Evolutionary conservation across 2,888 invertebrate genomes (phyloP), one percentile per base, ranked within the genome.

Genomic region (Macrophya alboannulata): DNA sequence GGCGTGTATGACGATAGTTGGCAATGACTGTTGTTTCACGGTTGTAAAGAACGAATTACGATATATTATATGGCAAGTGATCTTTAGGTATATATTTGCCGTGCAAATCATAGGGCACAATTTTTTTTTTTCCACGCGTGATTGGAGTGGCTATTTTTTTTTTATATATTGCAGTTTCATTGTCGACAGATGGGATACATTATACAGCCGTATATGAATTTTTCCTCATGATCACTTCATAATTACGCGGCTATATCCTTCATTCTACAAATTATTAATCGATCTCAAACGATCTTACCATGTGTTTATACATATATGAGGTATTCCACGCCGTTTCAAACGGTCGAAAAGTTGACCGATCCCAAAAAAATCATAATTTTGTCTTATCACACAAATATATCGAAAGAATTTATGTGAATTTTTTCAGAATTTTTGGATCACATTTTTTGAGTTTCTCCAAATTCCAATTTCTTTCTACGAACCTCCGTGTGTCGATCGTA

Each of bases 1-100:
- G 68, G 37, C 17, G 17, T 68, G 68, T 37, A 62, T 8, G 43
- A 62, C n/a, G 21, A 81, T 40, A 15, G 8, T 59, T 43, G n/a
- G 9, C n/a, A 81, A 43, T 79, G 40, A 40, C 79, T 21, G 40
- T 62, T 62, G 81, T 81, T 81, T 81, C 59, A 59, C 55, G 55
- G 62, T 79, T 40, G 40, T 62, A 31, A 51, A 21, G 15, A 76
- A 76, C 51, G 17, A 55, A 76, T 76, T 76, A 25, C 48, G 51
- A 74, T 68, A 74, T 68, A 45, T 74, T 25, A 45, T 45, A 21
- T 31, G 10, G n/a, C 51, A 15, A 76, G 51, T 76, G 17, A 25
- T 17, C 17, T 76, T 31, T 9, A 51, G 10, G n/a, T 17, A 12
- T 25, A 10, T 40, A 62, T 81, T 62, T 43, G 12, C 15, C n/a